Conservation (phyloP, 1,140 invertebrate genomes). For the Polyergus mexicanus region DNA sequence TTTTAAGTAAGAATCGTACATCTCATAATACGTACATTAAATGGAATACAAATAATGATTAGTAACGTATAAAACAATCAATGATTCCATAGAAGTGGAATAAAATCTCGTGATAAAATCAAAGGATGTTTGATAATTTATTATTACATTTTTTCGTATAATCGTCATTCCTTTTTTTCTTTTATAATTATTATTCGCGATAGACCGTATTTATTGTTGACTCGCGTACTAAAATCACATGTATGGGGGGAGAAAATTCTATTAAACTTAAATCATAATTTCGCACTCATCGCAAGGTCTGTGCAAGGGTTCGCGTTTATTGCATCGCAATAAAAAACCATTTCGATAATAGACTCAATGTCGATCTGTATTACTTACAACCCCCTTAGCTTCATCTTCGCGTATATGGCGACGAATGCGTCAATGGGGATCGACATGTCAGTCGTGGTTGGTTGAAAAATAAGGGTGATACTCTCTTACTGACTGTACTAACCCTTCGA, state of each 20-base stretch:
- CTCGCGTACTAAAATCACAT: neutral
- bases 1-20: neutral
- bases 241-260: neutral
- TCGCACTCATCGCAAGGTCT: neutral
- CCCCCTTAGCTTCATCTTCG: constrained; percentile 9
- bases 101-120: neutral
- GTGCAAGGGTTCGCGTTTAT: neutral
- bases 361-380: constrained; percentile 6
- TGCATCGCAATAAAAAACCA: constrained; percentile 14
- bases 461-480: constrained; percentile 76
- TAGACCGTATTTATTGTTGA: neutral
- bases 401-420: constrained; percentile 10
- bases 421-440: constrained; percentile 29
- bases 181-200: constrained; percentile 12
- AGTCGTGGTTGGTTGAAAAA: constrained; percentile 75
- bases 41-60: neutral
- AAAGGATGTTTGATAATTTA: neutral
- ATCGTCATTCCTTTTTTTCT: neutral
- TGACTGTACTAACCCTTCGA: constrained; percentile 79
- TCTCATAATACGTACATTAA: neutral
- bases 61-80: neutral
- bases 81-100: constrained; percentile 11
- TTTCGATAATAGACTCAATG: constrained; percentile 29
- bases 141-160: neutral
- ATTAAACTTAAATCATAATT: constrained; percentile 46